These are phyloP conservation scores for Cryptocheilus praepositus DNA, from an alignment of 2,888 invertebrate genomes.

Conservation along the genomic window DNA sequence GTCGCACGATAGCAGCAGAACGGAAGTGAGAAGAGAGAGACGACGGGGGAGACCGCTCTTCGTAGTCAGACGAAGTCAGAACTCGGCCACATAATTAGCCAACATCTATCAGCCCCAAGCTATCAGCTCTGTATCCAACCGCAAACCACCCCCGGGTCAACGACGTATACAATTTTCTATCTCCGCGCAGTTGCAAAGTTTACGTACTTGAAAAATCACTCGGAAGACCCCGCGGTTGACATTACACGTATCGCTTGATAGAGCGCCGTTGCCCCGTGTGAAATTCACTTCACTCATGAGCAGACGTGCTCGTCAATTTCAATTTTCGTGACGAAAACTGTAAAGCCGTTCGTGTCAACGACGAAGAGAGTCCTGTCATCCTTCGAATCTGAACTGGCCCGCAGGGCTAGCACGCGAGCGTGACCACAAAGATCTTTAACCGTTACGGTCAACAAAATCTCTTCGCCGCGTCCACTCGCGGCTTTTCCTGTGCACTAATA, in stretches of 20 bases:
- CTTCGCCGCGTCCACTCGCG: no score
- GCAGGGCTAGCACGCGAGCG: constrained; percentile 11
- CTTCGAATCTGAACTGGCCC: constrained; percentile 11
- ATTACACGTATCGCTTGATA: neutral
- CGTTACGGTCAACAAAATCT: no score
- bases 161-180: constrained; percentile 45
- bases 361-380: neutral
- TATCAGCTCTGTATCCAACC: constrained; percentile 67
- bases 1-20: constrained; percentile 55
- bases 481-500: no score
- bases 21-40: constrained; percentile 50
- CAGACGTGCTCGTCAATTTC: no score
- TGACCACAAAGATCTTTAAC: constrained; percentile 4
- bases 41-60: constrained; percentile 51
- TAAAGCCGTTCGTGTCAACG: no score
- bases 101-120: constrained; percentile 75
- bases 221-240: no score
- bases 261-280: no score
- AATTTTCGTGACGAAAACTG: no score
- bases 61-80: constrained; percentile 62
- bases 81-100: constrained; percentile 74
- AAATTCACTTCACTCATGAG: no score
- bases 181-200: constrained; percentile 31
- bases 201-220: no score
- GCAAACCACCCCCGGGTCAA: constrained; percentile 63